Conservation (phyloP, 1,140 invertebrate species). For the Zaprionus capensis region DNA sequence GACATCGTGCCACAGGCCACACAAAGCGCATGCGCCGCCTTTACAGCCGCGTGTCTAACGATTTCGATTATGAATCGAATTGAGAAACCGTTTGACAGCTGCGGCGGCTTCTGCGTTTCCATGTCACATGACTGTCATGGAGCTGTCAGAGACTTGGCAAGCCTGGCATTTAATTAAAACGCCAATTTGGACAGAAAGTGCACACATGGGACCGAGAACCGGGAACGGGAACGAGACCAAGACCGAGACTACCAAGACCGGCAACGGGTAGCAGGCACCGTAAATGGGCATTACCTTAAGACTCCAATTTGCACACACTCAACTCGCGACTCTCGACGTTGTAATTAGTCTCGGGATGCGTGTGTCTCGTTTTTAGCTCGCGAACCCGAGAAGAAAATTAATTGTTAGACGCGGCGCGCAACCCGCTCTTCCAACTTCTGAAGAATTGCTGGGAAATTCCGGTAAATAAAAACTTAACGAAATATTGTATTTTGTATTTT, state of each 20-base stretch:
- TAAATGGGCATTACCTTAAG: conserved; percentile 65
- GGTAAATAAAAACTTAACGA: background rate
- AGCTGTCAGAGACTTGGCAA: conserved; percentile 9
- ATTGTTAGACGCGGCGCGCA: conserved; percentile 29
- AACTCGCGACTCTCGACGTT: background rate
- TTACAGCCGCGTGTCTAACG: conserved; percentile 11
- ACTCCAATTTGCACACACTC: conserved; percentile 5
- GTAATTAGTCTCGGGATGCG: background rate
- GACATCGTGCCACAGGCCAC: conserved; percentile 8
- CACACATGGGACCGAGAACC: conserved; percentile 58
- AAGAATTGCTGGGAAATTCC: background rate
- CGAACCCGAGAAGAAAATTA: conserved; percentile 28
- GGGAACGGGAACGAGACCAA: background rate
- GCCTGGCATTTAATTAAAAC: conserved; percentile 63
- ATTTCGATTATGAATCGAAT: conserved; percentile 32
- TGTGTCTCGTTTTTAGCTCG: background rate
- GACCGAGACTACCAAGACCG: background rate
- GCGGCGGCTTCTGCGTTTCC: conserved; percentile 29
- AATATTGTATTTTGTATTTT: background rate
- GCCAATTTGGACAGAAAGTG: conserved; percentile 51
- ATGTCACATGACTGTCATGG: conserved; percentile 7
- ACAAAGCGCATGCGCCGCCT: conserved; percentile 4
- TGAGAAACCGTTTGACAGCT: conserved; percentile 10
- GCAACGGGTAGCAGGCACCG: conserved; percentile 55
- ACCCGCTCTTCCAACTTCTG: background rate